These are phyloP conservation scores for Octopus bimaculoides DNA, from an alignment of 1,140 invertebrate genomes.

Conservation along the genomic window DNA sequence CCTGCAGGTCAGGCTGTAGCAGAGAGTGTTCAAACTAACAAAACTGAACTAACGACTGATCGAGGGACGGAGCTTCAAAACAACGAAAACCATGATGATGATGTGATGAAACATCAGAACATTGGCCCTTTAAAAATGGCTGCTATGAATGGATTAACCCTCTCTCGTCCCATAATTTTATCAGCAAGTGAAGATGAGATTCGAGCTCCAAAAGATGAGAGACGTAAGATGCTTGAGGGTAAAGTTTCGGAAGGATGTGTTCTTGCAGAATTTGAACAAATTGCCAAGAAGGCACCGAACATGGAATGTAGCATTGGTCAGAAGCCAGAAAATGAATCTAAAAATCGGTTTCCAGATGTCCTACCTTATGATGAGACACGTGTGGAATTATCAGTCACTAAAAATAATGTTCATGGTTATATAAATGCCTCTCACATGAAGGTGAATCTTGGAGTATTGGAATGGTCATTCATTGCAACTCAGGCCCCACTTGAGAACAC, in stretches of 20 bases:
- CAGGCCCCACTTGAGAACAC: slow-evolving; percentile 91
- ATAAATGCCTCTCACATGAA: slow-evolving; percentile 87
- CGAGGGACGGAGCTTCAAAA: too few relatives aligned
- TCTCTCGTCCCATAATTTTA: slow-evolving; percentile 54
- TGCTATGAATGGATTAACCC: slow-evolving; percentile 57
- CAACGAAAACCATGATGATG: not conserved
- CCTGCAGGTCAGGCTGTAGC: not conserved
- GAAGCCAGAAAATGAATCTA: slow-evolving; percentile 58
- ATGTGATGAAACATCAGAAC: slow-evolving; percentile 18
- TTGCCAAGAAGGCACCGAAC: slow-evolving; percentile 74
- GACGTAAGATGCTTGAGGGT: slow-evolving; percentile 74
- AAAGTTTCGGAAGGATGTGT: slow-evolving; percentile 79
- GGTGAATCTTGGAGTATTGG: slow-evolving; percentile 58
- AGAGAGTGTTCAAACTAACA: not conserved
- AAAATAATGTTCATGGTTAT: slow-evolving; percentile 80
- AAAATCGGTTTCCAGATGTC: slow-evolving; percentile 67
- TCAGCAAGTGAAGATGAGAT: slow-evolving; percentile 52
- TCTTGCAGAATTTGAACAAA: slow-evolving; percentile 83
- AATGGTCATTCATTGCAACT: slow-evolving; percentile 76
- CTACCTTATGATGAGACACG: slow-evolving; percentile 86
- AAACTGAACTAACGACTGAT: not conserved
- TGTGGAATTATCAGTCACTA: slow-evolving; percentile 70
- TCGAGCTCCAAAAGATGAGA: slow-evolving; percentile 53
- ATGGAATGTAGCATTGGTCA: slow-evolving; percentile 69
- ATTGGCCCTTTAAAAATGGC: slow-evolving; percentile 57